phyloP scores from a whole-genome alignment of 2,113 vertebrate species.

The Bubalus kerabau region DNA sequence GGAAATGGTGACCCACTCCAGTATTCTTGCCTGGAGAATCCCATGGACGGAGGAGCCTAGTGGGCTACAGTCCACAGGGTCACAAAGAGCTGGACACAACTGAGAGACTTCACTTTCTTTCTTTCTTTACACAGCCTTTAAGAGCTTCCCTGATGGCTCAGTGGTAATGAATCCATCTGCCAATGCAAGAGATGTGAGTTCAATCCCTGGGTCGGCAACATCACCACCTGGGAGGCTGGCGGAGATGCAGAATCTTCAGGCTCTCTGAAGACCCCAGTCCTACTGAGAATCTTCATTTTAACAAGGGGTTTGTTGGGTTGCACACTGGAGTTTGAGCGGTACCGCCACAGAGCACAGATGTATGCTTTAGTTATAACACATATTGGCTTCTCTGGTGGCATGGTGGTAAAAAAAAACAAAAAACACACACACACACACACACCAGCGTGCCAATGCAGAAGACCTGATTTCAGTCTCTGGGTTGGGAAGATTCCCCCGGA shows the following conservation, averaged over 20 bases:
- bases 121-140: neutral
- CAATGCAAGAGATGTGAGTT: neutral
- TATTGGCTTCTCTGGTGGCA: fast-evolving
- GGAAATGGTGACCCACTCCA: neutral
- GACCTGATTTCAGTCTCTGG: neutral
- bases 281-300: neutral
- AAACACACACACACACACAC: too few relatives aligned
- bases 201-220: neutral
- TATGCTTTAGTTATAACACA: fast-evolving
- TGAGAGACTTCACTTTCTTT: neutral
- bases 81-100: neutral
- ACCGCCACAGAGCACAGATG: fast-evolving
- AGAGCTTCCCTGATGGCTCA: neutral
- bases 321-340: neutral
- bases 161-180: fast-evolving
- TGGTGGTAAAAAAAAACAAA: fast-evolving
- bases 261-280: neutral
- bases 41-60: neutral
- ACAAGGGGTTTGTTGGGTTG: neutral
- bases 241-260: neutral
- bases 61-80: neutral
- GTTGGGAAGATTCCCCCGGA: fast-evolving
- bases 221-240: fast-evolving
- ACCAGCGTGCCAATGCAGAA: neutral
- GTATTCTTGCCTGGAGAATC: neutral